Percentiles rank a stretch among this genome's conserved stretches.
Evolutionary conservation across 2,888 invertebrate genomes (phyloP).

Genomic region (Periphyllus acericola): DNA sequence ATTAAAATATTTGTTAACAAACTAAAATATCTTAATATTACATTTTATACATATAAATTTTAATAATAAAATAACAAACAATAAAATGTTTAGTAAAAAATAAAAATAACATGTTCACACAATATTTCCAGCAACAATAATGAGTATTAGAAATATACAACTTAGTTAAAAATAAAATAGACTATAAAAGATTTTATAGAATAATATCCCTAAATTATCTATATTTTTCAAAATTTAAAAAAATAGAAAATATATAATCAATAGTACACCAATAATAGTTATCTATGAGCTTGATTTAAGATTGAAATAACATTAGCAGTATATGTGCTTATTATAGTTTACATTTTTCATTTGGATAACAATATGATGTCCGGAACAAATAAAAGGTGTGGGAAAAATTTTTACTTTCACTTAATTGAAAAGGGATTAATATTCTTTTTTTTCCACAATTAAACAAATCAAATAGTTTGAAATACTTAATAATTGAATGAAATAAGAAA

Average conservation of each 20-base stretch:
- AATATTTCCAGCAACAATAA: slow-evolving; percentile 50
- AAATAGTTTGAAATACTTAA: slow-evolving; percentile 1
- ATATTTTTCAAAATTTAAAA: slow-evolving; percentile 48
- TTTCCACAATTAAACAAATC: slow-evolving; percentile 8
- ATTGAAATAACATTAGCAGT: slow-evolving; percentile 2
- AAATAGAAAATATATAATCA: slow-evolving; percentile 38
- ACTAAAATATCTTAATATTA: slow-evolving; percentile 25
- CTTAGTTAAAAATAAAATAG: slow-evolving; percentile 43
- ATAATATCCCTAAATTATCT: slow-evolving; percentile 20
- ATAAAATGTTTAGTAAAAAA: slow-evolving; percentile 61
- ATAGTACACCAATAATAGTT: background rate
- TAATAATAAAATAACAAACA: slow-evolving; percentile 60
- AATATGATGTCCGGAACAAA: background rate
- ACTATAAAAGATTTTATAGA: slow-evolving; percentile 39
- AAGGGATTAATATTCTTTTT: slow-evolving; percentile 7
- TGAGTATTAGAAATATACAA: slow-evolving; percentile 29
- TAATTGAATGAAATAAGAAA: background rate
- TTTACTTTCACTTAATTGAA: background rate
- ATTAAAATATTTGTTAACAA: slow-evolving; percentile 15
- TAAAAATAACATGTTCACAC: slow-evolving; percentile 58
- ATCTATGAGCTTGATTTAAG: background rate
- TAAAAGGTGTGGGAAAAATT: slow-evolving; percentile 25
- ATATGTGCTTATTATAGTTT: background rate
- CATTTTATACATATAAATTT: slow-evolving; percentile 40
- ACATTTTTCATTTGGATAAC: background rate